Evolutionary conservation across 2,888 invertebrate species (phyloP), one percentile per base, ranked within the genome.

Genomic region (Penaeus monodon): DNA sequence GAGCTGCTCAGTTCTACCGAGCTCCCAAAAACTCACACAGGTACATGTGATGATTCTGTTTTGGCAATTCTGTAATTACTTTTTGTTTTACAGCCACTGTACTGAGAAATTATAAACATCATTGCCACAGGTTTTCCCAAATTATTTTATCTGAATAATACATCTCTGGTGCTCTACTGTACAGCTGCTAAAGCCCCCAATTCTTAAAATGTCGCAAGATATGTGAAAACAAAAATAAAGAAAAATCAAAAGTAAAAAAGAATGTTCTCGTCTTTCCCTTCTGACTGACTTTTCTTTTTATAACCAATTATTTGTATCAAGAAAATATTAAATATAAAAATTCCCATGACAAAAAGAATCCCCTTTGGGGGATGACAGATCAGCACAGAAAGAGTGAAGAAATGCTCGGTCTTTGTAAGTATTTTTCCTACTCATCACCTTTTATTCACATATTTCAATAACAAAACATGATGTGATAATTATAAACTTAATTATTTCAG

Each of bases 1-100:
- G 66, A 80, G 80, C 65, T 65, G 80, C 65, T 81, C 68, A 81
- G 20, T 29, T 70, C 27, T 49, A 17, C 70, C 44, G 81, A 81
- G 81, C 70, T 81, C 57, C 70, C 70, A 49, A 33, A 81, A 80
- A n/a, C 38, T n/a, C 66, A 38, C 38, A 66, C n/a, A 33, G 38
- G 20, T 38, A 66, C 64, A 49, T 77, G 77, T 29, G 63, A 33
- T 57, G 57, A 20, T 27, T n/a, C 63, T 33, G 63, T 27, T n/a
- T n/a, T 49, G 27, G 77, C 77, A 77, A 80, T 80, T 64, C n/a
- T 80, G 80, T 49, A 57, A 27, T 20, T 64, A 27, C 38, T 29
- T 63, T 6, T 29, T 79, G 49, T 33, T 33, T 70, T 38, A 70
- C 27, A 29, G 22, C 38, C 29, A 64, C 33, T 38, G 17, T 65